These are phyloP conservation scores for Rhabdomys pumilio DNA, from an alignment of 2,797 vertebrate genomes.

Conservation along the genomic window DNA sequence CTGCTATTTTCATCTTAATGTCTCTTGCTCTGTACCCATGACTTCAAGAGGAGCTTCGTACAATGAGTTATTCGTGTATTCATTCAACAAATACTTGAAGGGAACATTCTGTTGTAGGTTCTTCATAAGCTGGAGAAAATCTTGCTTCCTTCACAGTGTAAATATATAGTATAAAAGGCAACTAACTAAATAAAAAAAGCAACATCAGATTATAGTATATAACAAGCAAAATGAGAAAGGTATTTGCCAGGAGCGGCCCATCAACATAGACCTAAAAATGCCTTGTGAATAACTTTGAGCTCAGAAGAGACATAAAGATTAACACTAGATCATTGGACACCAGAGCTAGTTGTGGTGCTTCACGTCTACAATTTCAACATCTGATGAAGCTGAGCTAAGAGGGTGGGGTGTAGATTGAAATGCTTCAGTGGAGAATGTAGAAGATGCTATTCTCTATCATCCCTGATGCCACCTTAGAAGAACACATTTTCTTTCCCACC, in stretches of 20 bases:
- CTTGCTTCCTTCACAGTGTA: not conserved
- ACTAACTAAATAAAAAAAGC: not conserved
- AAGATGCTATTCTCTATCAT: constrained; percentile 3
- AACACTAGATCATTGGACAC: not conserved
- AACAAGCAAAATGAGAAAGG: not conserved
- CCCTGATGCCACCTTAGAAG: constrained; percentile 7
- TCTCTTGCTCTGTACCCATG: not conserved
- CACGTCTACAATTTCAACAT: not conserved
- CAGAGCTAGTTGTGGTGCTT: not conserved
- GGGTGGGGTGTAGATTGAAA: not conserved
- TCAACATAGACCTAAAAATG: not conserved
- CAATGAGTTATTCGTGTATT: not conserved
- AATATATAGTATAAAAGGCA: not conserved
- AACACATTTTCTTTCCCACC: not conserved
- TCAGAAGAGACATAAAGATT: constrained; percentile 29
- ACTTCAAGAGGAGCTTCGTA: not conserved
- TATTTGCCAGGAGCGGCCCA: not conserved
- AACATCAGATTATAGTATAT: not conserved
- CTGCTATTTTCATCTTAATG: not conserved
- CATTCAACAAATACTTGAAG: not conserved
- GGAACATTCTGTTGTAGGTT: not conserved
- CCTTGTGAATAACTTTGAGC: not conserved
- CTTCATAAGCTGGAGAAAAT: not conserved
- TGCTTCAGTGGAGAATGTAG: not conserved
- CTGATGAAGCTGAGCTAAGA: not conserved